Conservation (phyloP, 2,113 vertebrate genomes). For the Saccopteryx leptura region DNA sequence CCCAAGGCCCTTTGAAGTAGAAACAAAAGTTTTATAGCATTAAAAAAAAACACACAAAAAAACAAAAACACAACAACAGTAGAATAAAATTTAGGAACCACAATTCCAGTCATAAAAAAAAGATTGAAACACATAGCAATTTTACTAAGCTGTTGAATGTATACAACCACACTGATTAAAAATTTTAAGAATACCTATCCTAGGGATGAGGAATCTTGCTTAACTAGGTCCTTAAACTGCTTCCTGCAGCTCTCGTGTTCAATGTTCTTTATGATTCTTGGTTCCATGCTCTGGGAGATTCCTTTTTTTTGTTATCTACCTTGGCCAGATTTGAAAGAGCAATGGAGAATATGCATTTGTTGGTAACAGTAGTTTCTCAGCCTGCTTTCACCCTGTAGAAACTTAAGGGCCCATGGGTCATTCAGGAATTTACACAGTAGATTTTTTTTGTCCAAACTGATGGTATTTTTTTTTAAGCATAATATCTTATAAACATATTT, state of each 20-base stretch:
- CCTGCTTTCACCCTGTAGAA: neutral
- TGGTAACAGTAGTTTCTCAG: neutral
- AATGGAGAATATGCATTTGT: neutral
- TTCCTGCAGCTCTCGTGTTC: neutral
- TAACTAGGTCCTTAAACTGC: neutral
- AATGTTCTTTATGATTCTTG: neutral
- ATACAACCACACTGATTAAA: neutral
- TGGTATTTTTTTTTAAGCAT: neutral
- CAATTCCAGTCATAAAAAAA: neutral
- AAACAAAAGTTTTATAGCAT: neutral
- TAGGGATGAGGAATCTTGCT: neutral
- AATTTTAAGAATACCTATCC: neutral
- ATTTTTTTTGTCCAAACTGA: neutral
- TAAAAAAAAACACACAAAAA: neutral
- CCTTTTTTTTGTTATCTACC: neutral
- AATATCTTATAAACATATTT: neutral
- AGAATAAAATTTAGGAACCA: neutral
- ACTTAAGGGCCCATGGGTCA: neutral
- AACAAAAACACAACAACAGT: no score
- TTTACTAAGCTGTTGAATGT: neutral
- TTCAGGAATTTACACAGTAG: constrained; percentile 20
- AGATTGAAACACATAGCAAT: neutral
- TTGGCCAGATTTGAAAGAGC: neutral
- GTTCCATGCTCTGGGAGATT: neutral
- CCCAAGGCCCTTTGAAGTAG: neutral